These are phyloP conservation scores for Acanthosoma haemorrhoidale DNA, from an alignment of 2,888 invertebrate genomes.

Conservation along the genomic window DNA sequence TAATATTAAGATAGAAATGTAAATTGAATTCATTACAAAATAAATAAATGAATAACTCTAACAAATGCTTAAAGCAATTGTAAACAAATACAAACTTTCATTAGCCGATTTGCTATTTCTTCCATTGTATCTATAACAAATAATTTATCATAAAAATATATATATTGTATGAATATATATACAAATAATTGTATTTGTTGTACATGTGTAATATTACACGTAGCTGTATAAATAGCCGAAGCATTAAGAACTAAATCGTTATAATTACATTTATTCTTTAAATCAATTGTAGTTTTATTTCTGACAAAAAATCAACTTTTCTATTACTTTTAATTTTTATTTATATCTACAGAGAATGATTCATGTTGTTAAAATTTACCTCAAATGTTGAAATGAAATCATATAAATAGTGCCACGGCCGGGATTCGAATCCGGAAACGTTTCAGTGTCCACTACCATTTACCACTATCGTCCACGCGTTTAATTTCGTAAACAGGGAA, in stretches of 20 bases:
- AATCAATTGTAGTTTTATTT: background rate
- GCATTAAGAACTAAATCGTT: background rate
- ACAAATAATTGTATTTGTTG: conserved; percentile 1
- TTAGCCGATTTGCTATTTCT: conserved; percentile 3
- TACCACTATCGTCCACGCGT: too few species aligned
- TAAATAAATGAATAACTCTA: background rate
- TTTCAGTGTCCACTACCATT: too few species aligned
- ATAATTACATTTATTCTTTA: conserved; percentile 6
- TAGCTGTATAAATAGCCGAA: conserved; percentile 8
- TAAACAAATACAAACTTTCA: background rate
- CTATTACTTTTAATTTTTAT: background rate
- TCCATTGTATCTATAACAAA: conserved; percentile 3
- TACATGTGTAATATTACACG: conserved; percentile 7
- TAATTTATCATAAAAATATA: background rate
- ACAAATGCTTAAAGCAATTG: background rate
- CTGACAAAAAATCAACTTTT: too few species aligned
- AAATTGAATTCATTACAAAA: background rate
- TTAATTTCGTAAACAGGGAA: too few species aligned
- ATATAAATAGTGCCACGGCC: too few species aligned
- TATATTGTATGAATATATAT: conserved; percentile 7
- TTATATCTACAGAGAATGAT: too few species aligned
- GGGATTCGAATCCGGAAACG: too few species aligned
- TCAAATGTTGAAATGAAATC: too few species aligned
- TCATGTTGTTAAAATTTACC: too few species aligned
- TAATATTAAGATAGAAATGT: background rate